Conservation (phyloP, 2,113 vertebrate species). For the Monarcha castaneiventris region DNA sequence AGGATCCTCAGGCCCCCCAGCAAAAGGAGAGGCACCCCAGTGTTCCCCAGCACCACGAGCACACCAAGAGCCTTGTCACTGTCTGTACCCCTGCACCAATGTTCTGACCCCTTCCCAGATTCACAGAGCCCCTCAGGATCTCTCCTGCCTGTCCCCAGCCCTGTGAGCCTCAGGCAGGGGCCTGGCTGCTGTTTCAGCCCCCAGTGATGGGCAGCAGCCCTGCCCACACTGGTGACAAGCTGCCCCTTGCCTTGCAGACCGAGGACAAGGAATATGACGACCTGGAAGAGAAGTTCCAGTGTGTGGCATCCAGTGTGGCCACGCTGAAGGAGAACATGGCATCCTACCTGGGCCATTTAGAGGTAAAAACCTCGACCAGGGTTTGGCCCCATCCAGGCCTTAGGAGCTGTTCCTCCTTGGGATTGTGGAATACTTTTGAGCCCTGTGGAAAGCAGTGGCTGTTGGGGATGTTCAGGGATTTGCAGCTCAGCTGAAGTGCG, state of each 20-base stretch:
- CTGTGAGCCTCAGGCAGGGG: background rate
- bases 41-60: background rate
- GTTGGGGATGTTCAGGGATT: background rate
- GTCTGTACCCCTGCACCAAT: no score
- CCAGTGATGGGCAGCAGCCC: background rate
- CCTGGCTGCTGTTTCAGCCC: background rate
- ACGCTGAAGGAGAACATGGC: slow-evolving; percentile 81
- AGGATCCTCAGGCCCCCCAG: background rate
- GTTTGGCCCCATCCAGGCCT: background rate
- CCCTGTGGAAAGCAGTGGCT: background rate
- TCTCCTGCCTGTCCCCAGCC: background rate
- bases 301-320: slow-evolving; percentile 79
- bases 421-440: background rate
- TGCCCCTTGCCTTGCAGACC: slow-evolving; percentile 65
- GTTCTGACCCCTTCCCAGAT: background rate
- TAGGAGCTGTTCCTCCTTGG: background rate
- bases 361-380: slow-evolving; percentile 72
- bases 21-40: background rate
- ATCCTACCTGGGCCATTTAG: slow-evolving; percentile 79
- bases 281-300: slow-evolving; percentile 83
- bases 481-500: background rate
- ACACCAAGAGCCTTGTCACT: background rate
- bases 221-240: background rate
- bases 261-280: slow-evolving; percentile 89
- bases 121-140: background rate